These are phyloP conservation scores for Bubalus kerabau DNA, from an alignment of 2,113 vertebrate species.

Conservation along the genomic window DNA sequence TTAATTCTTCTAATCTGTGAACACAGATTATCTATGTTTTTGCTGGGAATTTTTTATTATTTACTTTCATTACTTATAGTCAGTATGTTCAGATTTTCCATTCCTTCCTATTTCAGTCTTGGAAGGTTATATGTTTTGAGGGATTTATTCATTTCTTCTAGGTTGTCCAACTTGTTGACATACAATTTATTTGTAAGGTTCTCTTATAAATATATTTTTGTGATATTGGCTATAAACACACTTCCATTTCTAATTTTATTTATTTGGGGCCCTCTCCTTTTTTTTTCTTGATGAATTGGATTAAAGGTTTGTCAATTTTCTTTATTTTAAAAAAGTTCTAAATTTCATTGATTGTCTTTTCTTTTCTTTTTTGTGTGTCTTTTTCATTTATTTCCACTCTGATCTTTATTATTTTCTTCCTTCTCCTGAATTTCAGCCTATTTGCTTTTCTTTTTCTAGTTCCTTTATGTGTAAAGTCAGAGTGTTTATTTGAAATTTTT, in stretches of 20 bases:
- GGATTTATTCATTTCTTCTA: background rate
- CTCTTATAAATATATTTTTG: background rate
- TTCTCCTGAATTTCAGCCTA: background rate
- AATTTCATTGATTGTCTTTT: background rate
- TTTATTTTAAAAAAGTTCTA: background rate
- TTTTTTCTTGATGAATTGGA: background rate
- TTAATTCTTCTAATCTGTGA: background rate
- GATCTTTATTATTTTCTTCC: background rate
- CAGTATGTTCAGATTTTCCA: background rate
- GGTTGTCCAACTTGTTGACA: background rate
- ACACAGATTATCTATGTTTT: background rate
- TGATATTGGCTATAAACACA: background rate
- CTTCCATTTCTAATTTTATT: background rate
- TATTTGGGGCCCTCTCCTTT: background rate
- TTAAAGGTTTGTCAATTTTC: background rate
- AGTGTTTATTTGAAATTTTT: background rate
- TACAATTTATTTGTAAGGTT: background rate
- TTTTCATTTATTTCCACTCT: background rate
- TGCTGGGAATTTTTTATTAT: background rate
- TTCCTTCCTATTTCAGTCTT: background rate
- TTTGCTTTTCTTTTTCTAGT: background rate
- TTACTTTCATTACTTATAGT: background rate
- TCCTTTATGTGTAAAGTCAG: background rate
- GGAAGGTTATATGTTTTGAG: background rate
- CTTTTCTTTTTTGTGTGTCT: background rate